Conservation (phyloP, 2,888 invertebrate genomes). For the Drosophila fungiperda region DNA sequence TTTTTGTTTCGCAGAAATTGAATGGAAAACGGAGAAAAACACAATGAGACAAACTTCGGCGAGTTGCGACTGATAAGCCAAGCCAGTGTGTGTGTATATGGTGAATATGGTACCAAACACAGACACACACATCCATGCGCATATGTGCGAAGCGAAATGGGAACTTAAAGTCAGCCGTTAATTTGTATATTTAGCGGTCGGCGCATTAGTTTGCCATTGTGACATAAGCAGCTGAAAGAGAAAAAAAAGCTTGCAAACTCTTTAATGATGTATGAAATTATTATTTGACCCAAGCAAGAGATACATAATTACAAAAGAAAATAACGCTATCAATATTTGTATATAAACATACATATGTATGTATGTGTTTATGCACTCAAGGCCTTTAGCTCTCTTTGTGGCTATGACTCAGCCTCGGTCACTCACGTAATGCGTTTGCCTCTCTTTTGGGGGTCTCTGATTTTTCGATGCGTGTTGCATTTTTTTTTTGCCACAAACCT, state of each 20-base stretch:
- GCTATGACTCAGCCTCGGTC: slow-evolving; percentile 30
- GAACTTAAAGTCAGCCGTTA: slow-evolving; percentile 16
- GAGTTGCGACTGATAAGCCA: slow-evolving; percentile 43
- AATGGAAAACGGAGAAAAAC: slow-evolving; percentile 38
- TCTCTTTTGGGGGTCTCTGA: slow-evolving; percentile 12
- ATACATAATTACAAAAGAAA: neutral
- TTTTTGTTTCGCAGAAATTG: slow-evolving; percentile 43
- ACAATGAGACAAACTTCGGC: slow-evolving; percentile 22
- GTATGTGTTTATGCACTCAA: slow-evolving; percentile 1
- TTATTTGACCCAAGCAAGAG: slow-evolving; percentile 27
- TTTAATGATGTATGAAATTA: slow-evolving; percentile 51
- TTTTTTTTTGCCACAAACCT: slow-evolving; percentile 17
- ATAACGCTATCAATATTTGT: neutral
- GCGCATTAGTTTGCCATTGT: slow-evolving; percentile 33
- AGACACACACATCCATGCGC: neutral
- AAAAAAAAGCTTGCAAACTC: slow-evolving; percentile 26
- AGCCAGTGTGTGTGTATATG: neutral
- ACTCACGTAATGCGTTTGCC: slow-evolving; percentile 8
- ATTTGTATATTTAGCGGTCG: slow-evolving; percentile 37
- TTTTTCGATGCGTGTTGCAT: slow-evolving; percentile 30
- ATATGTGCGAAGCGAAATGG: slow-evolving; percentile 11
- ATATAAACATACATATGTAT: neutral
- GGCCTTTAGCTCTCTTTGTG: slow-evolving; percentile 27
- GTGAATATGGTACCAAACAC: slow-evolving; percentile 1
- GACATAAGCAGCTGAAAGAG: slow-evolving; percentile 64